phyloP scores from a whole-genome alignment of 2,888 invertebrate genomes.

The Cecidostiba fungosa region DNA sequence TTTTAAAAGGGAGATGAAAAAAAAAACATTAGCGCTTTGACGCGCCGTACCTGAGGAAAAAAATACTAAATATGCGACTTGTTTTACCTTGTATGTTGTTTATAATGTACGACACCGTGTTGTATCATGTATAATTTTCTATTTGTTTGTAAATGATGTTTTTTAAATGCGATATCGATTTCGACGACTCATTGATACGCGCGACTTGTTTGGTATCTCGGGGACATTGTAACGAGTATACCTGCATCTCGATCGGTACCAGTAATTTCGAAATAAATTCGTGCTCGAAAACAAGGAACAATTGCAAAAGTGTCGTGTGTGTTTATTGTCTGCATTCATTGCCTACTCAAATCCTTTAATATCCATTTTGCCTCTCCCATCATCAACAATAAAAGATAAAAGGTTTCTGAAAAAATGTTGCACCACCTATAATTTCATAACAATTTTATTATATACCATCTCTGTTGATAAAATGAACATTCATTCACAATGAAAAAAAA shows the following conservation, averaged over 20 bases:
- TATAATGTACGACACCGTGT: constrained; percentile 54
- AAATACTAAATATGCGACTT: constrained; percentile 54
- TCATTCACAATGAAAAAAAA: constrained; percentile 15
- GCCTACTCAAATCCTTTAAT: neutral
- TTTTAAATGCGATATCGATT: constrained; percentile 53
- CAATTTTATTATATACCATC: constrained; percentile 55
- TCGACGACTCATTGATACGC: constrained; percentile 41
- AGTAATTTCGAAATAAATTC: constrained; percentile 60
- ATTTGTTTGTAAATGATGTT: constrained; percentile 59
- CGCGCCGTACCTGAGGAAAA: constrained; percentile 57
- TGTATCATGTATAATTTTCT: constrained; percentile 55
- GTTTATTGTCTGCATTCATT: neutral
- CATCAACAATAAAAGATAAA: neutral
- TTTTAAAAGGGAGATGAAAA: neutral
- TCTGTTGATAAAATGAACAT: constrained; percentile 43
- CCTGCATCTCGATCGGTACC: constrained; percentile 51
- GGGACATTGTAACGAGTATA: constrained; percentile 45
- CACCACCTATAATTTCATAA: constrained; percentile 46
- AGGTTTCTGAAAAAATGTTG: constrained; percentile 27
- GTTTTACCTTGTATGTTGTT: constrained; percentile 54
- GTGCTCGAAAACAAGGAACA: constrained; percentile 53
- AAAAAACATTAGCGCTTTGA: constrained; percentile 49
- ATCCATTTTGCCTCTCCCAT: neutral
- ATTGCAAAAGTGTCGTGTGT: neutral
- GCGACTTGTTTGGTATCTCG: constrained; percentile 50